These are phyloP conservation scores for Hetaerina americana DNA, from an alignment of 1,140 invertebrate genomes.

Conservation along the genomic window DNA sequence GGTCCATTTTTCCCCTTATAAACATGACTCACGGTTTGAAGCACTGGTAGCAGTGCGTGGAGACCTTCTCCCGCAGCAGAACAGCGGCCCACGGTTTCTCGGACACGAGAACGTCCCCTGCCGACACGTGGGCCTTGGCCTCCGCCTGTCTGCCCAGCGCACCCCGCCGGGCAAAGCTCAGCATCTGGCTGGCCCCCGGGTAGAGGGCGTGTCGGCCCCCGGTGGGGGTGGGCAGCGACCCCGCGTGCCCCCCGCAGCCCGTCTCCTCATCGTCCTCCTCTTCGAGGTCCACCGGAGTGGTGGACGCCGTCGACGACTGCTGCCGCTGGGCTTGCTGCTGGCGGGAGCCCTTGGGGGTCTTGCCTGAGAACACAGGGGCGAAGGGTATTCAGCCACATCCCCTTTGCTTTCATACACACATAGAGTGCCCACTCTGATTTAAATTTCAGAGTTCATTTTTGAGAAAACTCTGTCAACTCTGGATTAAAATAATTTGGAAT, in stretches of 20 bases:
- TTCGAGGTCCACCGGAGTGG: no score
- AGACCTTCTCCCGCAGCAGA: slow-evolving; percentile 51
- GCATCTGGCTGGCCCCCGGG: slow-evolving; percentile 34
- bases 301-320: no score
- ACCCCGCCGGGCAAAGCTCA: slow-evolving; percentile 5
- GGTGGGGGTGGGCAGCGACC: background rate
- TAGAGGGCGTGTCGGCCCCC: slow-evolving; percentile 36
- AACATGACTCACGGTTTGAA: slow-evolving; percentile 38
- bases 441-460: no score
- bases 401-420: no score
- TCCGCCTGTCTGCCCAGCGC: slow-evolving; percentile 43
- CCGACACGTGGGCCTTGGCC: slow-evolving; percentile 45
- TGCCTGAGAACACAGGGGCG: no score
- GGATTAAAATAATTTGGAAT: no score
- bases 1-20: no score
- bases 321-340: no score
- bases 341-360: no score
- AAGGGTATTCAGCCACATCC: no score
- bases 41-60: slow-evolving; percentile 69
- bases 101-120: slow-evolving; percentile 51
- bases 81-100: slow-evolving; percentile 63
- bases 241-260: background rate
- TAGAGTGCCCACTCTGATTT: no score
- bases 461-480: no score
- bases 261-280: background rate